These are phyloP conservation scores for Meloidogyne hapla DNA, from an alignment of 1,140 invertebrate genomes.

Conservation along the genomic window DNA sequence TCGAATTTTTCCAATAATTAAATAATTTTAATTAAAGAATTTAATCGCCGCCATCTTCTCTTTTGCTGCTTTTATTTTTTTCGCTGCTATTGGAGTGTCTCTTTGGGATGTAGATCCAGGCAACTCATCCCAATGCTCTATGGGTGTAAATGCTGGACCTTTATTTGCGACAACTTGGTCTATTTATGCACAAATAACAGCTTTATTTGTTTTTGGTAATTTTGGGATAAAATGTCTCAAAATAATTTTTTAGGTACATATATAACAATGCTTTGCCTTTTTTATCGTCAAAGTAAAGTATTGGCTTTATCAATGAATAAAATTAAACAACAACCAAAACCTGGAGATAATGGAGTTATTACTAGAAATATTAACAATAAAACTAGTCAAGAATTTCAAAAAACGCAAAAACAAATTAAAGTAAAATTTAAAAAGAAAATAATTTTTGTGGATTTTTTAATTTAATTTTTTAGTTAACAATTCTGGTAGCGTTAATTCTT, in stretches of 20 bases:
- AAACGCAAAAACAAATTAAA: slow-evolving; percentile 3
- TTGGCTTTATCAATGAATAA: background rate
- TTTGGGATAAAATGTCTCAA: background rate
- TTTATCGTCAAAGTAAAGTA: background rate
- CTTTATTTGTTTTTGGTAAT: background rate
- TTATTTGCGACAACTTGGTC: slow-evolving; percentile 12
- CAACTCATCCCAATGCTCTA: background rate
- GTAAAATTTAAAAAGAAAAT: background rate
- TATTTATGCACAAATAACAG: background rate
- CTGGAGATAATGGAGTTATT: background rate
- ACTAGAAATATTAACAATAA: background rate
- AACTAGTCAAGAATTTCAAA: background rate
- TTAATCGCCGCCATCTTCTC: slow-evolving; percentile 1
- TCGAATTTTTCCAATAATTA: background rate
- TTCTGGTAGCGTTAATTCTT: slow-evolving; percentile 5
- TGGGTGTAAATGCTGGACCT: slow-evolving; percentile 13
- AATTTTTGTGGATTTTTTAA: background rate
- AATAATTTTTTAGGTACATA: background rate
- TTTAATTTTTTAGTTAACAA: slow-evolving; percentile 12
- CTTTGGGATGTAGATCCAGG: slow-evolving; percentile 7
- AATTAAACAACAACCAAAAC: background rate
- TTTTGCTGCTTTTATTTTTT: background rate
- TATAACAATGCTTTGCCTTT: background rate
- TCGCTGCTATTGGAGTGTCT: background rate
- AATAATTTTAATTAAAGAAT: background rate